Conservation (phyloP, 2,797 vertebrate genomes). For the Coracias cyanogaster region DNA sequence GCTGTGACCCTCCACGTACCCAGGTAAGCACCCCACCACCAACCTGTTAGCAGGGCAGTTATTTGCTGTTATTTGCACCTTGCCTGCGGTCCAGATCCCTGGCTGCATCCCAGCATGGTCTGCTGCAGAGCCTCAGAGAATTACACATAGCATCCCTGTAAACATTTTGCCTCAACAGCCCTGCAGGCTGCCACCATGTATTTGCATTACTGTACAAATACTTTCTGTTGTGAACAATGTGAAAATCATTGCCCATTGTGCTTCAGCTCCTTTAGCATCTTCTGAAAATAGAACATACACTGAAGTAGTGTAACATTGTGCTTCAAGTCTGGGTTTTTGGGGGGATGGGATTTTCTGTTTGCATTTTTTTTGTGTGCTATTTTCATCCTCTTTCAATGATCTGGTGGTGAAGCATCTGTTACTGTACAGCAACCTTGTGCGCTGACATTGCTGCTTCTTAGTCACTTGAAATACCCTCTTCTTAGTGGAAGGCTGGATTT, state of each 20-base stretch:
- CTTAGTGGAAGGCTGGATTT: background rate
- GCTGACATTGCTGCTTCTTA: background rate
- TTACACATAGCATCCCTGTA: background rate
- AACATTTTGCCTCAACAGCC: conserved; percentile 9
- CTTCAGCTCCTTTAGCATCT: background rate
- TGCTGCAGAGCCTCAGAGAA: background rate
- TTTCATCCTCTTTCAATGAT: background rate
- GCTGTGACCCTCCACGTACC: accelerated
- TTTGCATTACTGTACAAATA: conserved; percentile 43
- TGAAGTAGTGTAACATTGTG: background rate
- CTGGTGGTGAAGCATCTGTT: background rate
- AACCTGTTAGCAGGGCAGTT: background rate
- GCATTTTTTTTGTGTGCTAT: background rate
- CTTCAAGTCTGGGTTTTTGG: background rate
- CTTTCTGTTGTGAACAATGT: conserved; percentile 14
- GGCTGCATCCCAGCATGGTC: background rate
- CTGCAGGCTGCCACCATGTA: background rate
- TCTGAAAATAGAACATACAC: background rate
- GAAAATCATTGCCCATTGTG: conserved; percentile 57
- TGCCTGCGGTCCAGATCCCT: background rate
- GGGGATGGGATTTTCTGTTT: accelerated
- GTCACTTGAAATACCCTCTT: background rate
- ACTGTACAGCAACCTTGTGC: background rate
- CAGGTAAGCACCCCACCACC: background rate
- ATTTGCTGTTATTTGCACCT: background rate